Conservation (phyloP, 2,888 invertebrate genomes). For the Allacma fusca region DNA sequence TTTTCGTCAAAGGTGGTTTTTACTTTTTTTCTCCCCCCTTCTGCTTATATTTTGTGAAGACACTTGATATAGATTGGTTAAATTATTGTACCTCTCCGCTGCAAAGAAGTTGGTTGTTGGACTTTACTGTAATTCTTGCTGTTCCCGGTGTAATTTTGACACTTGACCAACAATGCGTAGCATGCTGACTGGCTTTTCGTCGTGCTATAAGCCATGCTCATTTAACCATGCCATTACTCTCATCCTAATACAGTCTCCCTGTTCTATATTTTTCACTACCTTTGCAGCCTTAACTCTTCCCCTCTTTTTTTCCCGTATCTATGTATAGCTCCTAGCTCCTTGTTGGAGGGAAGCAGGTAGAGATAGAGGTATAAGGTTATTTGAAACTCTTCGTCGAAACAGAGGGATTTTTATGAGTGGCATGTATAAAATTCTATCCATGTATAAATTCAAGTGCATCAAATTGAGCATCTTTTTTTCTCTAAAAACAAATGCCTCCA, state of each 20-base stretch:
- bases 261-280: not conserved
- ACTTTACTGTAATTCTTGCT: conserved; percentile 60
- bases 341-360: too few relatives aligned
- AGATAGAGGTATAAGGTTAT: not conserved
- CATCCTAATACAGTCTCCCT: conserved; percentile 16
- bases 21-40: too few relatives aligned
- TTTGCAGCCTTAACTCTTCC: not conserved
- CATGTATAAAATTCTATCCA: conserved; percentile 14
- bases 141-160: conserved; percentile 61
- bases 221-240: conserved; percentile 30
- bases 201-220: conserved; percentile 46
- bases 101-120: conserved; percentile 35
- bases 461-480: conserved; percentile 31
- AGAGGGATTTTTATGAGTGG: conserved; percentile 22
- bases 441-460: conserved; percentile 34
- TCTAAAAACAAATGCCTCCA: conserved; percentile 9
- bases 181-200: conserved; percentile 54
- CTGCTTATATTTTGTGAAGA: not conserved
- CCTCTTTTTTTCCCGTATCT: not conserved
- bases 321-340: conserved; percentile 1
- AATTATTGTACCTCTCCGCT: not conserved
- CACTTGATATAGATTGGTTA: not conserved
- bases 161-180: conserved; percentile 59
- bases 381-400: not conserved
- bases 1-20: too few relatives aligned